Percentiles rank a stretch among this genome's conserved stretches.
Evolutionary conservation across 2,888 invertebrate species (phyloP).

Genomic region (Torymus tubicola): DNA sequence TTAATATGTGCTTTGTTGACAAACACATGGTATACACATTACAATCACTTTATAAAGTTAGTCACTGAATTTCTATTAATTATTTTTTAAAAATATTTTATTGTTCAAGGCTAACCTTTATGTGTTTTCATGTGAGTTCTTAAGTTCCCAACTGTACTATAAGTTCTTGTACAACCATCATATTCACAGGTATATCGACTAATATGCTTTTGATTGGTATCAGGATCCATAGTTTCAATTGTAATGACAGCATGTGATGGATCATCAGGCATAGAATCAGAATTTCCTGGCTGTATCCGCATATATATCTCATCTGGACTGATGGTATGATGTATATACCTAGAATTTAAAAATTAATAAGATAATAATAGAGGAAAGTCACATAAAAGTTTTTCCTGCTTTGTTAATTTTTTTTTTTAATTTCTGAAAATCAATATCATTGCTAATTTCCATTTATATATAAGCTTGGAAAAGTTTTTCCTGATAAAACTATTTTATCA

Average conservation of each 20-base stretch:
- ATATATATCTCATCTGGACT: constrained; percentile 84
- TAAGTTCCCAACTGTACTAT: constrained; percentile 95
- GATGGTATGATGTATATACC: constrained; percentile 84
- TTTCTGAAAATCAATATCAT: too few species aligned
- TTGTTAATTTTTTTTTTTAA: too few species aligned
- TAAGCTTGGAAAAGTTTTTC: too few species aligned
- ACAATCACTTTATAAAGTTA: not conserved
- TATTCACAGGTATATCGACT: constrained; percentile 92
- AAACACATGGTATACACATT: not conserved
- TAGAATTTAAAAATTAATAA: constrained; percentile 64
- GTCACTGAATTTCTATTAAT: not conserved
- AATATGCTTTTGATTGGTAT: constrained; percentile 79
- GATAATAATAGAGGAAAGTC: too few species aligned
- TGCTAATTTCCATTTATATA: too few species aligned
- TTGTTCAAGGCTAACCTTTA: constrained; percentile 82
- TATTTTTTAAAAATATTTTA: too few species aligned
- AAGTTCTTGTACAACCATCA: constrained; percentile 91
- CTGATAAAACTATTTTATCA: too few species aligned
- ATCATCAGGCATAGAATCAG: constrained; percentile 81
- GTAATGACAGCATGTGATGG: constrained; percentile 84
- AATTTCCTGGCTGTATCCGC: constrained; percentile 83
- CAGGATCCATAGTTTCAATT: constrained; percentile 81
- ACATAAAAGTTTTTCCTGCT: too few species aligned
- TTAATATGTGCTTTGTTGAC: constrained; percentile 5
- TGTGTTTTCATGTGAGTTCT: constrained; percentile 97